Evolutionary conservation across 2,113 vertebrate genomes (phyloP), one percentile per base, ranked within the genome.

Genomic region (Rhynchomys soricoides): DNA sequence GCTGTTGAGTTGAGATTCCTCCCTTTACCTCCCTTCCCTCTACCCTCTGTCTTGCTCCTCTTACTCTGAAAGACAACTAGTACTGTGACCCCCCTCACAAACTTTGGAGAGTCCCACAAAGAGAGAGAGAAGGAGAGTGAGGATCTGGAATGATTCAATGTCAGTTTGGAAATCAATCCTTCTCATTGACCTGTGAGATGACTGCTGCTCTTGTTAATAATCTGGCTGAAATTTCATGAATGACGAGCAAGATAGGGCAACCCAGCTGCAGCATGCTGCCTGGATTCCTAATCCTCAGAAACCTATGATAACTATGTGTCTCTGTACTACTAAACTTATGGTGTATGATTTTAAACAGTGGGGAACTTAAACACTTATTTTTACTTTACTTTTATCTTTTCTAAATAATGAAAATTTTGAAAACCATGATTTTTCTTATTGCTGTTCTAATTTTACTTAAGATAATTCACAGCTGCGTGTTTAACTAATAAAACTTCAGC

Each of bases 181-280:
- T 16, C 31, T 45, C 17, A 57, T 0, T 62, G 0, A 78, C 55
- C 29, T 22, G 24, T 81, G 62, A 86, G 45, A 29, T 68, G 26
- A 73, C 29, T 79, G 24, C 13, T 52, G 9, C 52, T 73, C 22
- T 5, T 37, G 4, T 12, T 43, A 62, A 59, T 1, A 79, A 45
- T 31, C 37, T 93, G 68, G 3, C 15, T 68, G 50, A 64, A 89
- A 40, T 24, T 91, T 90, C 9, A 15, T 11, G 15, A 48, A 48
- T 59, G 19, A 68, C 0, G 0, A 37, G 7, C 0, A 0, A 37
- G 7, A 10, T 17, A 90, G 31, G 77, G 52, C 0, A 10, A 68
- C 0, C 5, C 13, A 79, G 19, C 0, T 89, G 29, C 31, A 50
- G 62, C 6, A 57, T 78, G 7, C 1, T 29, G 24, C 3, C 2